A percentile compares a stretch with the other conserved stretches of the same genome.
These are phyloP conservation scores for Xylocopa sonorina DNA, from an alignment of 1,140 invertebrate genomes.

Conservation along the genomic window DNA sequence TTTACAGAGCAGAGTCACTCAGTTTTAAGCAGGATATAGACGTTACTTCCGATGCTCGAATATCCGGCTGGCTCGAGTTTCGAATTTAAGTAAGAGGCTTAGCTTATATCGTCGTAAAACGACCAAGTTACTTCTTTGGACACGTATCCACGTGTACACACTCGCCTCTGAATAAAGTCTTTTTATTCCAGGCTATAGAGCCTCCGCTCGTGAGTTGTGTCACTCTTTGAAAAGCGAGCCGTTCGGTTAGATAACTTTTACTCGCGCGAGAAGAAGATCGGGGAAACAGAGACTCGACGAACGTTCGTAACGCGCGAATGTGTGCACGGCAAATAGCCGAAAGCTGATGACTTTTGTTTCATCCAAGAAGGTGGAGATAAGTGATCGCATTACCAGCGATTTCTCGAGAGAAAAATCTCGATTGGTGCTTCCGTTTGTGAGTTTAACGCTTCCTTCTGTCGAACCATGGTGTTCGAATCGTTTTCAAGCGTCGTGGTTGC, in stretches of 20 bases:
- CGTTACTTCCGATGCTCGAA: background rate
- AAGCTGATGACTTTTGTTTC: background rate
- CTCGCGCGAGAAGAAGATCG: background rate
- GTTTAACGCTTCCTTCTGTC: background rate
- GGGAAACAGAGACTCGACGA: background rate
- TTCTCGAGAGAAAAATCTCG: background rate
- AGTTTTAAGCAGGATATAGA: background rate
- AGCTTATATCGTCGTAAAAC: constrained; percentile 9
- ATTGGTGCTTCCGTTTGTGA: background rate
- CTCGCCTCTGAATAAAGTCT: constrained; percentile 12
- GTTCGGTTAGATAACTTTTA: background rate
- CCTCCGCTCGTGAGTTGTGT: background rate
- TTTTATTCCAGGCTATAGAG: background rate
- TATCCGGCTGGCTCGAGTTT: background rate
- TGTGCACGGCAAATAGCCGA: background rate
- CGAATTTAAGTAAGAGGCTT: constrained; percentile 11
- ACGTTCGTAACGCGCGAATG: background rate
- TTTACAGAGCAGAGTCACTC: background rate
- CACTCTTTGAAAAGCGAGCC: background rate
- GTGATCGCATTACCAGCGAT: background rate
- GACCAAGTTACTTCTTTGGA: background rate
- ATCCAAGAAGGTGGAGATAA: background rate
- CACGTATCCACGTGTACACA: background rate
- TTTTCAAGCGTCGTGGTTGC: background rate
- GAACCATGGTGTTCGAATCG: background rate